Base-by-base conservation (phyloP, 1,140 invertebrate species). In the Platyscapa corneri region DNA sequence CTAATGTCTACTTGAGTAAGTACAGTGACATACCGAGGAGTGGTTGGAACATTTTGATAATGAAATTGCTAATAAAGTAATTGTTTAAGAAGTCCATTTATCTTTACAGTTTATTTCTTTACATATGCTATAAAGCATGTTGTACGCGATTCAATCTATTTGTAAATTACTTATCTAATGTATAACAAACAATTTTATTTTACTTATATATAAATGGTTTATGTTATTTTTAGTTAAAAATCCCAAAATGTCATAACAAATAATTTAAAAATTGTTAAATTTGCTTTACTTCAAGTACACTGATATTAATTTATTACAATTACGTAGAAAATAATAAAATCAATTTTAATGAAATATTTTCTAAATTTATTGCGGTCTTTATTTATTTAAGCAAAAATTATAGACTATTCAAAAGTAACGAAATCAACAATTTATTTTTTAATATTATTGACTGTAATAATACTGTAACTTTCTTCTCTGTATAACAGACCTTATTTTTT, bases 31-130 rank as follows among this genome's bases (percentile, higher is more conserved):
- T 87, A 84, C 84, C 87, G 80, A 89, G 87, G 87, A 89, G 87
- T 88, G 87, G 88, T 90, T 90, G 84, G 88, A 91, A 88, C 87
- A 87, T 92, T 92, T 92, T 91, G 90, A 91, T 91, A 91, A 91
- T 89, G 88, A 90, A 91, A 91, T 88, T 72, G 87, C 85, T 86
- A 90, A 91, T 88, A 90, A 91, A 91, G 85, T 90, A 90, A 85
- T 88, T 89, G 78, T 89, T 91, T 89, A 90, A 91, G 87, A 90
- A 89, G 86, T 89, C 67, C 84, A 89, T 87, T 74, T 84, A 87
- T 90, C 88, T 87, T 83, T 85, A 81, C 84, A 85, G 86, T 37
- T 91, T 89, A 88, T 90, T 90, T 89, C 85, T 88, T 89, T 78
- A 78, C 77, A 85, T 79, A 53, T 77, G 72, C 60, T 85, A 67